A percentile compares a stretch with the other conserved stretches of the same genome.
These are phyloP conservation scores for Anthoptus insignis DNA, from an alignment of 2,888 invertebrate genomes.

Conservation along the genomic window DNA sequence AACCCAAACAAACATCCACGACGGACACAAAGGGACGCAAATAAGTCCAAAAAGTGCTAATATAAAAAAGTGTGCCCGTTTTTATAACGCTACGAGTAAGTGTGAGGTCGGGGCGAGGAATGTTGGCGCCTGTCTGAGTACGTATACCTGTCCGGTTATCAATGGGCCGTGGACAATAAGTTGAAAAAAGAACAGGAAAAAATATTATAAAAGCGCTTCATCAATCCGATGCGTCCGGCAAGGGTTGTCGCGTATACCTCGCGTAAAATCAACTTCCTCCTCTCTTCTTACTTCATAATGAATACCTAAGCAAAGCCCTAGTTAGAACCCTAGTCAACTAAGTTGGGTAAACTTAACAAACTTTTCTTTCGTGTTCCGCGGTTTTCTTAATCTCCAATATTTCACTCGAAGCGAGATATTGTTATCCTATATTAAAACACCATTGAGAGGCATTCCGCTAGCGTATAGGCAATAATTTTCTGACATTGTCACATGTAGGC, in stretches of 20 bases:
- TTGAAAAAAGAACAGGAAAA: conserved; percentile 71
- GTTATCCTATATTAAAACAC: conserved; percentile 52
- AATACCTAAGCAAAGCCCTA: too few relatives aligned
- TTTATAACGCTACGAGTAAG: conserved; percentile 83
- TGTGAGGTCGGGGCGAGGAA: conserved; percentile 86
- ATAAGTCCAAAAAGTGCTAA: conserved; percentile 84
- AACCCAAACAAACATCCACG: conserved; percentile 84
- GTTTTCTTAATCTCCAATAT: conserved; percentile 28
- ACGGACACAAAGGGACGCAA: conserved; percentile 81
- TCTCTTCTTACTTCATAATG: background rate
- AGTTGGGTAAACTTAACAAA: too few relatives aligned
- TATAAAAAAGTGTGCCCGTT: conserved; percentile 84
- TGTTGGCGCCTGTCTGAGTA: conserved; percentile 87
- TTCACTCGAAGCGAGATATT: conserved; percentile 40
- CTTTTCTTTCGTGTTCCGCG: conserved; percentile 13
- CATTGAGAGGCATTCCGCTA: conserved; percentile 52
- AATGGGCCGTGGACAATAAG: conserved; percentile 84
- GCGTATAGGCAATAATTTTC: conserved; percentile 70
- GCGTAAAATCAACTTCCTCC: conserved; percentile 19
- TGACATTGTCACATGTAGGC: conserved; percentile 76
- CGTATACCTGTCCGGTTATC: conserved; percentile 87
- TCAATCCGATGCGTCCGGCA: conserved; percentile 81
- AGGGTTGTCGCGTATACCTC: conserved; percentile 73
- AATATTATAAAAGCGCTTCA: conserved; percentile 84
- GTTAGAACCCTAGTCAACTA: too few relatives aligned